These are phyloP conservation scores for Calameuta pallipes DNA, from an alignment of 2,888 invertebrate species.

Conservation along the genomic window DNA sequence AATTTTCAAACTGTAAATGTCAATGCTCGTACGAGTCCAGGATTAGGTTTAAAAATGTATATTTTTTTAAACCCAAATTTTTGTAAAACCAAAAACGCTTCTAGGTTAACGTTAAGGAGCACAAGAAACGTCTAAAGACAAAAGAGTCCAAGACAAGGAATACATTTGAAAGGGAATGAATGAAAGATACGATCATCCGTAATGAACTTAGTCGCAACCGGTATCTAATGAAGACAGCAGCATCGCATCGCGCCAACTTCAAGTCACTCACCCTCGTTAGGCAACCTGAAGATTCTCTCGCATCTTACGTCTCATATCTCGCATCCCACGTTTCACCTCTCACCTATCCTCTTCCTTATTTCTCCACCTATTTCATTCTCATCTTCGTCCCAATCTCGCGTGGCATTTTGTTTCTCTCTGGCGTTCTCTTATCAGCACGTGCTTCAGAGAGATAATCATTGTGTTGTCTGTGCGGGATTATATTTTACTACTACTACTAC, in stretches of 20 bases:
- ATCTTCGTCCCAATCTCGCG: constrained; percentile 5
- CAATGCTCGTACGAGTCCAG: background rate
- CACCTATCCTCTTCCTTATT: constrained; percentile 1
- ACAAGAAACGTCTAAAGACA: background rate
- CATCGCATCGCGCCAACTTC: constrained; percentile 16
- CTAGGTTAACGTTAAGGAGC: background rate
- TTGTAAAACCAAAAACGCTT: background rate
- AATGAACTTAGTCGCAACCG: constrained; percentile 55
- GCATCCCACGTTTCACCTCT: background rate
- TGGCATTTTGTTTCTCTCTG: constrained; percentile 3
- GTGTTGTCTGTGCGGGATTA: background rate
- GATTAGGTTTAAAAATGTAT: background rate
- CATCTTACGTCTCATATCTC: background rate
- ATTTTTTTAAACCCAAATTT: background rate
- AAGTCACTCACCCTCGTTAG: constrained; percentile 1
- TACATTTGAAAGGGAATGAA: constrained; percentile 38
- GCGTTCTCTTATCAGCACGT: background rate
- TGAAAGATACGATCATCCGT: constrained; percentile 57
- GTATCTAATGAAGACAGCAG: constrained; percentile 55
- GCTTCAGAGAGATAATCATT: background rate
- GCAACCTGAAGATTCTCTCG: background rate
- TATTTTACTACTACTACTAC: no score
- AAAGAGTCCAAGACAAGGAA: background rate
- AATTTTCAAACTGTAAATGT: background rate
- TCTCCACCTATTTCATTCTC: constrained; percentile 6